Evolutionary conservation across 2,113 vertebrate species (phyloP), one percentile per base, ranked within the genome.

Genomic region (Calyptommatus sinebrachiatus): DNA sequence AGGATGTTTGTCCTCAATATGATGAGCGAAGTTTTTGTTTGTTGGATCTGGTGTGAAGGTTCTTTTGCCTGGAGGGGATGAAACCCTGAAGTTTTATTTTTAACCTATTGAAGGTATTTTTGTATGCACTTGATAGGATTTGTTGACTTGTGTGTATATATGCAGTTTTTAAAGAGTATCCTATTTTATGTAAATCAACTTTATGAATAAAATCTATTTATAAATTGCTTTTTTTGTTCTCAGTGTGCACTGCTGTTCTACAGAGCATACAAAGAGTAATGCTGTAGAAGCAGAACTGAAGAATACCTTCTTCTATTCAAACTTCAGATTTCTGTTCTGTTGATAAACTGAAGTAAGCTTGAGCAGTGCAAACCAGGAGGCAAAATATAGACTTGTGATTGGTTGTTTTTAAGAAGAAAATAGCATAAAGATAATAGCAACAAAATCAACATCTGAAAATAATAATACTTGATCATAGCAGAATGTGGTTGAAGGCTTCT

Each of bases 121-220:
- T 93, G 66, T 92, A 91, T 92, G 97, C 97, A 97, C 96, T 97
- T 97, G 89, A 66, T 91, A 93, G 93, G 92, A 91, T 93, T 93
- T 93, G 83, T 82, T 85, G 93, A 88, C 57, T 85, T 96, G 96
- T 68, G 41, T 70, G 22, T 97, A 96, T 84, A 97, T 96, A 96
- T 81, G 87, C 90, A 88, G 94, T 96, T 96, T 96, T 92, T 96
- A 96, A 95, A 94, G 92, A 93, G 85, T 92, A 91, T 87, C 84
- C 91, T 97, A 97, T 97, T 97, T 97, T 97, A 96, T 97, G 95
- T 96, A 96, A 97, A 96, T 94, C 85, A 90, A 88, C 94, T 97
- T 96, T 96, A 96, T 96, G 95, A 97, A 97, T 97, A 97, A 97
- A 97, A 89, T 96, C 93, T 97, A 97, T 97, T 97, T 97, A 97